Conservation (phyloP, 2,113 vertebrate species). For the Tragelaphus imberbis region DNA sequence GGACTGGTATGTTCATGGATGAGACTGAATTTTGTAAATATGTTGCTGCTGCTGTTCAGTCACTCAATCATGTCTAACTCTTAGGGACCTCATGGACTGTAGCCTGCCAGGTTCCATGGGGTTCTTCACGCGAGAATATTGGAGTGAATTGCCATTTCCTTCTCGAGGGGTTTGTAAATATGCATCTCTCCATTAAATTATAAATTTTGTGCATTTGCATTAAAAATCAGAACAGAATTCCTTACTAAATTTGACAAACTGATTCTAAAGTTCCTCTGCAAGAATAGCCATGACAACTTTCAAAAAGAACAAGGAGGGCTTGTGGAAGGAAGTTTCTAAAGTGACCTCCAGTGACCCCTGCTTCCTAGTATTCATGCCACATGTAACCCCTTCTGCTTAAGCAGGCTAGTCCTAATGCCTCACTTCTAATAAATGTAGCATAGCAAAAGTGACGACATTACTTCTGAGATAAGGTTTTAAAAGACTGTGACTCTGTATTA, state of each 20-base stretch:
- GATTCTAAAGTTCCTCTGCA: neutral
- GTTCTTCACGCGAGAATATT: neutral
- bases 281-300: neutral
- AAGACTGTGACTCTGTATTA: neutral
- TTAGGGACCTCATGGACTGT: neutral
- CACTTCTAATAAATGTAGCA: neutral
- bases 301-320: neutral
- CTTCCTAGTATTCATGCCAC: neutral
- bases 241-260: neutral
- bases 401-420: neutral
- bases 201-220: neutral
- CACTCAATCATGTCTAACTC: neutral
- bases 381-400: neutral
- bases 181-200: neutral
- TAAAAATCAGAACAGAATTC: neutral
- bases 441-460: neutral
- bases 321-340: neutral
- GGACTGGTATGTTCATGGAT: neutral
- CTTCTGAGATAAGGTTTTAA: neutral
- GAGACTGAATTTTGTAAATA: neutral
- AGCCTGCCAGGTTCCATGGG: neutral
- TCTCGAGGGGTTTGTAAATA: neutral
- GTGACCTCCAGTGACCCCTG: neutral
- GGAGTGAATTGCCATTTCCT: neutral
- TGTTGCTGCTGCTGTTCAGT: neutral